Evolutionary conservation across 30 jellyfish, hydroid and myxozoan genomes (phyloP).

Genomic region (Hydractinia echinata): DNA sequence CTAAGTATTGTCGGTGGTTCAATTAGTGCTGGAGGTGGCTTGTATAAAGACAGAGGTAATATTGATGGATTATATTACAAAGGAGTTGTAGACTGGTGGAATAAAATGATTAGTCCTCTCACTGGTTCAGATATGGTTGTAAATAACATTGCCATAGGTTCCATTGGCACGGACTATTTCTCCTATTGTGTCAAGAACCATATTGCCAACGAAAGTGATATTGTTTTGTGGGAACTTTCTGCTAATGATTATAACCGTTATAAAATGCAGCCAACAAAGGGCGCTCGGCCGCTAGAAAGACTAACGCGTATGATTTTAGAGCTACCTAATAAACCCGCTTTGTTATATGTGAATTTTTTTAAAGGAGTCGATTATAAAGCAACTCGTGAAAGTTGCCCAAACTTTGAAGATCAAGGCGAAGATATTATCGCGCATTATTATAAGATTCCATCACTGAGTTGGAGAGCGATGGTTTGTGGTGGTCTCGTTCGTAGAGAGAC

Average conservation of each 20-base stretch:
- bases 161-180: slow-evolving; percentile 94
- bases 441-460: slow-evolving; percentile 81
- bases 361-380: slow-evolving; percentile 93
- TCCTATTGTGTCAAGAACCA: slow-evolving; percentile 87
- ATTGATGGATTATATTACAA: slow-evolving; percentile 92
- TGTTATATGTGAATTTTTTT: slow-evolving; percentile 76
- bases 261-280: slow-evolving; percentile 81
- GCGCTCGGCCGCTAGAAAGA: slow-evolving; percentile 96
- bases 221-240: slow-evolving; percentile 87
- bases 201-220: slow-evolving; percentile 59
- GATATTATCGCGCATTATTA: slow-evolving; percentile 91
- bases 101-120: slow-evolving; percentile 76
- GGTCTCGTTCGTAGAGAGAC: slow-evolving; percentile 56
- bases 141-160: slow-evolving; percentile 93
- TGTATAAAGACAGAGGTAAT: slow-evolving; percentile 87
- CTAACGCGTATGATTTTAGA: slow-evolving; percentile 84
- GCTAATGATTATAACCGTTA: slow-evolving; percentile 95
- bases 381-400: slow-evolving; percentile 68
- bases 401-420: slow-evolving; percentile 98
- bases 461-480: slow-evolving; percentile 99
- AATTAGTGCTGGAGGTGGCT: slow-evolving; percentile 99
- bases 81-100: slow-evolving; percentile 99
- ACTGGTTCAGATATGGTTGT: slow-evolving; percentile 93
- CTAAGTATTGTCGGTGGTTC: slow-evolving; percentile 96
- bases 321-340: slow-evolving; percentile 84